Conservation (phyloP, 2,113 vertebrate genomes). For the Odontesthes bonariensis region DNA sequence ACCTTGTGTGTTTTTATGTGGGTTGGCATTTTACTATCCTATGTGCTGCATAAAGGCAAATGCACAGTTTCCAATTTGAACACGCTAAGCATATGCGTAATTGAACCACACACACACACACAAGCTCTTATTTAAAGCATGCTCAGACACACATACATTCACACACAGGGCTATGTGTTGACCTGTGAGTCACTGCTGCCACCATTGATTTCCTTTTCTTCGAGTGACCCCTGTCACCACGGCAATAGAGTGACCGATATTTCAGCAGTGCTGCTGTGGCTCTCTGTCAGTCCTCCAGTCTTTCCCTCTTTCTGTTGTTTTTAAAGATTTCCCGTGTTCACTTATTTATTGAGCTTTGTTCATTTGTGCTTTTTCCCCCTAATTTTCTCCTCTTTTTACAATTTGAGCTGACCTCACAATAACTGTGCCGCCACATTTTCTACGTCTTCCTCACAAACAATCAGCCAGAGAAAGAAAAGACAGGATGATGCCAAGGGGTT, state of each 20-base stretch:
- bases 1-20: conserved; percentile 5
- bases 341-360: not conserved
- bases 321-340: conserved; percentile 5
- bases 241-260: conserved; percentile 80
- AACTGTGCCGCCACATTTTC: conserved; percentile 28
- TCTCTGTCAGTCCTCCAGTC: not conserved
- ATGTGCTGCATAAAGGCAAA: conserved; percentile 1
- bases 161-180: conserved; percentile 67
- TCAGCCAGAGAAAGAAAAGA: conserved; percentile 31
- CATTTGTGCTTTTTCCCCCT: conserved; percentile 2
- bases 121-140: conserved; percentile 22
- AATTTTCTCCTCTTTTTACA: not conserved
- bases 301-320: conserved; percentile 13
- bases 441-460: conserved; percentile 15
- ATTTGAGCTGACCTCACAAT: conserved; percentile 23
- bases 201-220: conserved; percentile 86
- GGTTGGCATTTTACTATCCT: not conserved
- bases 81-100: conserved; percentile 52
- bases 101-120: conserved; percentile 30
- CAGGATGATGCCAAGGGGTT: conserved; percentile 21
- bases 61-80: conserved; percentile 10
- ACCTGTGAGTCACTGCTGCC: conserved; percentile 86
- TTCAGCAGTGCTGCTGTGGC: conserved; percentile 68
- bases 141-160: conserved; percentile 33
- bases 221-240: conserved; percentile 84